Evolutionary conservation across 2,797 vertebrate species (phyloP).

Genomic region (Sphaeramia orbicularis): DNA sequence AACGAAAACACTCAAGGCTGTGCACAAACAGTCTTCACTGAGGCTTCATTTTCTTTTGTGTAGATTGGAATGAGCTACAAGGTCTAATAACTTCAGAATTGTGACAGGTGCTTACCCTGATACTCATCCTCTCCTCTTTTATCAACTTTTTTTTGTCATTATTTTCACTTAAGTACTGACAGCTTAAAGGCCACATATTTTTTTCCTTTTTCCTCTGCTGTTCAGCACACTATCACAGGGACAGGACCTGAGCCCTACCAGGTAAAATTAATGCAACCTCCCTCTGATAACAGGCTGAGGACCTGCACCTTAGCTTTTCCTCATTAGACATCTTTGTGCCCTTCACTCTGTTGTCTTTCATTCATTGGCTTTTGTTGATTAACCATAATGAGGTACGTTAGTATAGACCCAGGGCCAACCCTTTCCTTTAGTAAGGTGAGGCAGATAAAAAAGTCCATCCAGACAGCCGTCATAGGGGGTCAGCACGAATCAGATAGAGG

Average conservation of each 20-base stretch:
- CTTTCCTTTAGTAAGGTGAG: conserved; percentile 63
- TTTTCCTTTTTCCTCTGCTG: conserved; percentile 23
- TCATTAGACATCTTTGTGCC: conserved; percentile 63
- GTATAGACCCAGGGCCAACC: conserved; percentile 62
- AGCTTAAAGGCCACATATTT: conserved; percentile 50
- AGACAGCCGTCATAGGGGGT: conserved; percentile 77
- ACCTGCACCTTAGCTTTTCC: conserved; percentile 57
- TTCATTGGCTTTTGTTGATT: conserved; percentile 82
- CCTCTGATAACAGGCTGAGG: conserved; percentile 65
- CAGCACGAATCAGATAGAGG: conserved; percentile 87
- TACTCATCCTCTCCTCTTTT: conserved; percentile 45
- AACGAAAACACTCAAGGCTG: conserved; percentile 63
- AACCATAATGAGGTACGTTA: conserved; percentile 81
- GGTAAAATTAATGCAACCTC: conserved; percentile 64
- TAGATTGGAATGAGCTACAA: conserved; percentile 66
- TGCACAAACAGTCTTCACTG: conserved; percentile 56
- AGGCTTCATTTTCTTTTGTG: conserved; percentile 61
- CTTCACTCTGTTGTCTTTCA: conserved; percentile 75
- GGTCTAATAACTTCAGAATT: conserved; percentile 68
- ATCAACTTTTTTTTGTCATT: conserved; percentile 54
- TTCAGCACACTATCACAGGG: conserved; percentile 36
- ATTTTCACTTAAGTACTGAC: conserved; percentile 59
- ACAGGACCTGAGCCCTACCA: conserved; percentile 31
- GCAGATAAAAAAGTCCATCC: conserved; percentile 74
- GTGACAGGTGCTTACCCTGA: conserved; percentile 51